These are phyloP conservation scores for Scaptomyza reducta DNA, from an alignment of 2,888 invertebrate genomes.

Conservation along the genomic window DNA sequence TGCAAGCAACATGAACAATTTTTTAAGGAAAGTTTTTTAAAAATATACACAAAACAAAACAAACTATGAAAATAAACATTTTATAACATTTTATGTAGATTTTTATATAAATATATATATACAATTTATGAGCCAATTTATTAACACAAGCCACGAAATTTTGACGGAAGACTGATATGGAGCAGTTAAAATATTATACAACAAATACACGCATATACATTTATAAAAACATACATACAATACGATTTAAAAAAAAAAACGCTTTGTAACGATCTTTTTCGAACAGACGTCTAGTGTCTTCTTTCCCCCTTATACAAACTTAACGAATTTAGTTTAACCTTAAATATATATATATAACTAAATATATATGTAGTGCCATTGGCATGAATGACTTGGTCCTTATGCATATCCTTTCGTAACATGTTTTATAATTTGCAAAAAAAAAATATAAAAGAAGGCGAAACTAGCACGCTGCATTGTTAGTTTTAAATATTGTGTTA, in stretches of 20 bases:
- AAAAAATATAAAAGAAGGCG: conserved; percentile 24
- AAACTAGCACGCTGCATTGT: conserved; percentile 69
- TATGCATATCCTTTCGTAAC: conserved; percentile 72
- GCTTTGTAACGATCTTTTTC: conserved; percentile 71
- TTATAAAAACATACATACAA: conserved; percentile 29
- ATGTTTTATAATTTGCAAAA: conserved; percentile 63
- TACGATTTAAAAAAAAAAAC: conserved; percentile 38
- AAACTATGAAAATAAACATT: conserved; percentile 43
- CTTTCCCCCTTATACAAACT: conserved; percentile 39
- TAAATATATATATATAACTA: conserved; percentile 45
- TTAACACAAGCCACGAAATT: conserved; percentile 71
- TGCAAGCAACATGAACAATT: conserved; percentile 63
- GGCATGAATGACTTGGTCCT: conserved; percentile 58
- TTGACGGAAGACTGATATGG: conserved; percentile 68
- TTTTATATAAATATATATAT: conserved; percentile 64
- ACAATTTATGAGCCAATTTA: conserved; percentile 71
- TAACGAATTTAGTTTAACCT: conserved; percentile 74
- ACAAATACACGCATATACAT: conserved; percentile 53
- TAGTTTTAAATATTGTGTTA: conserved; percentile 76
- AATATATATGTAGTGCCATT: conserved; percentile 62
- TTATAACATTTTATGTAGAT: conserved; percentile 71
- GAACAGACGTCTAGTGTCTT: conserved; percentile 65
- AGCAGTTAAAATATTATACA: conserved; percentile 63
- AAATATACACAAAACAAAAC: conserved; percentile 46
- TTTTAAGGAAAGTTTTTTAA: conserved; percentile 59